These are phyloP conservation scores for Mamestra configurata DNA, from an alignment of 1,140 invertebrate species.

Conservation along the genomic window DNA sequence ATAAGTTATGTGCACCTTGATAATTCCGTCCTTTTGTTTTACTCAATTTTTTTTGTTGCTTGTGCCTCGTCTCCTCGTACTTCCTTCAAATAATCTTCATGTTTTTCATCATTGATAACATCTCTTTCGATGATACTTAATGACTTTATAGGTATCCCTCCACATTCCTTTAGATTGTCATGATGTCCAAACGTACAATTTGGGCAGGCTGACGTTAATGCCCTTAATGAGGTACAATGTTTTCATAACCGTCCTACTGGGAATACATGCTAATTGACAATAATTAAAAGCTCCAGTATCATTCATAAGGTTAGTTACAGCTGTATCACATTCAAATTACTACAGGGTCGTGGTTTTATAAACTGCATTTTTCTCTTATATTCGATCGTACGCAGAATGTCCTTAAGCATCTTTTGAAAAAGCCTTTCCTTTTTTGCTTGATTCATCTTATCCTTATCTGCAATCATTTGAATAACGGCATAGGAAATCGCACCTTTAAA, in stretches of 20 bases:
- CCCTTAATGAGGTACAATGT: conserved; percentile 46
- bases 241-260: conserved; percentile 10
- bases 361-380: background rate
- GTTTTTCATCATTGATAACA: background rate
- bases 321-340: conserved; percentile 3
- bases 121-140: background rate
- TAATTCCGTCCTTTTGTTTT: conserved; percentile 25
- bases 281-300: conserved; percentile 17
- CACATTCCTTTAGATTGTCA: background rate
- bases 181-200: conserved; percentile 28
- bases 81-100: background rate
- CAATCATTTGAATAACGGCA: background rate
- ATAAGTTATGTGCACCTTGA: conserved; percentile 35
- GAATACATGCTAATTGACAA: conserved; percentile 14
- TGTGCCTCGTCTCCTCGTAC: background rate
- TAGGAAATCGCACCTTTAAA: too few relatives aligned
- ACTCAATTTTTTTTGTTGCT: background rate
- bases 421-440: background rate
- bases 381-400: too few relatives aligned
- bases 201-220: conserved; percentile 24
- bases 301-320: background rate
- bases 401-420: background rate
- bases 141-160: background rate
- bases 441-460: background rate
- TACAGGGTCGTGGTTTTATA: background rate